Conservation (phyloP, 2,797 vertebrate genomes). For the Lithobates sylvaticus region DNA sequence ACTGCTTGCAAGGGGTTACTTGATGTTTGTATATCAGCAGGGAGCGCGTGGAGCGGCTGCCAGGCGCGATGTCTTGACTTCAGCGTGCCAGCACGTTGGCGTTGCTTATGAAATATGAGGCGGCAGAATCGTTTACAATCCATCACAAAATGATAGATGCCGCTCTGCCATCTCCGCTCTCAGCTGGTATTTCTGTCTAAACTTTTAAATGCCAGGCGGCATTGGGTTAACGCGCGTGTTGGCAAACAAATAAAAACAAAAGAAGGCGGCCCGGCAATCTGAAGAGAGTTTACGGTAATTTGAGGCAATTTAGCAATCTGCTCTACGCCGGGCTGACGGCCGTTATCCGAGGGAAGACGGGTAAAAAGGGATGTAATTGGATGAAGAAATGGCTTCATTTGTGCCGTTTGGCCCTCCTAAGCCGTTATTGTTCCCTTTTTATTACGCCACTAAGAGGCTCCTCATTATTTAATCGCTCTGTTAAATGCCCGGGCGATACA, state of each 20-base stretch:
- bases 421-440: constrained; percentile 7
- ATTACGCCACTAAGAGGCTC: background rate
- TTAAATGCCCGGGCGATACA: constrained; percentile 27
- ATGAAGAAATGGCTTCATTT: constrained; percentile 22
- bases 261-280: background rate
- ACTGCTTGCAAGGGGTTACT: no score
- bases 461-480: constrained; percentile 34
- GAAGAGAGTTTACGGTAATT: constrained; percentile 24
- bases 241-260: constrained; percentile 1
- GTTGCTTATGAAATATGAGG: background rate
- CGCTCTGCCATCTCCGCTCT: background rate
- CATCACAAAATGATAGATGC: background rate
- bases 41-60: no score
- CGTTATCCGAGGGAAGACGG: background rate
- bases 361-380: constrained; percentile 27
- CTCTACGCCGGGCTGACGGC: background rate
- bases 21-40: no score
- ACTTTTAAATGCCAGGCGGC: background rate
- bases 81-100: background rate
- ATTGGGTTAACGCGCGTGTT: constrained; percentile 28
- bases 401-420: background rate
- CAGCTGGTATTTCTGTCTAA: constrained; percentile 14
- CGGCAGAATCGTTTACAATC: background rate
- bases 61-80: background rate
- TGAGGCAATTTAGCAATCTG: constrained; percentile 41